phyloP scores from a whole-genome alignment of 2,888 invertebrate genomes.

The Nasonovia ribisnigri region DNA sequence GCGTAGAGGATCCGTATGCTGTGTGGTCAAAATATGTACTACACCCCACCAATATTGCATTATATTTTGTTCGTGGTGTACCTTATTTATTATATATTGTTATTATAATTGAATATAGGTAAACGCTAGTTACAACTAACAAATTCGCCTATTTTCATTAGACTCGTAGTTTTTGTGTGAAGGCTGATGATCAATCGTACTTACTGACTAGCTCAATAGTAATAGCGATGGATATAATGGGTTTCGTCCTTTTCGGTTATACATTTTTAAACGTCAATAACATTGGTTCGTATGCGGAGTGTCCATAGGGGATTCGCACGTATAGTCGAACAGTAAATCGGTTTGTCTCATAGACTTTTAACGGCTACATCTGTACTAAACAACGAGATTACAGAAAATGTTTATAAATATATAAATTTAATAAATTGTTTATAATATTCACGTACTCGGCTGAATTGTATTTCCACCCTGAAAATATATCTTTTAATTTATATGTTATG shows the following conservation, averaged over 20 bases:
- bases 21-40: background rate
- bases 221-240: background rate
- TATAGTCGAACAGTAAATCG: slow-evolving; percentile 45
- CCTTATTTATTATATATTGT: background rate
- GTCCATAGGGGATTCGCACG: background rate
- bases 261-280: slow-evolving; percentile 56
- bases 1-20: background rate
- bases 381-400: slow-evolving; percentile 2
- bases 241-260: slow-evolving; percentile 18
- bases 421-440: background rate
- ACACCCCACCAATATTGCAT: background rate
- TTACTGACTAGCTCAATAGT: background rate
- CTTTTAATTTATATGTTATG: background rate
- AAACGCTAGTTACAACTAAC: background rate
- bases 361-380: background rate
- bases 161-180: background rate
- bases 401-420: background rate
- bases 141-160: background rate
- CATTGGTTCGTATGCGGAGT: background rate
- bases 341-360: background rate
- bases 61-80: background rate
- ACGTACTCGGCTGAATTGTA: background rate
- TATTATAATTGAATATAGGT: background rate
- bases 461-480: background rate
- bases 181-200: background rate